Evolutionary conservation across 2,113 vertebrate species (phyloP).

Genomic region (Echinops telfairi): DNA sequence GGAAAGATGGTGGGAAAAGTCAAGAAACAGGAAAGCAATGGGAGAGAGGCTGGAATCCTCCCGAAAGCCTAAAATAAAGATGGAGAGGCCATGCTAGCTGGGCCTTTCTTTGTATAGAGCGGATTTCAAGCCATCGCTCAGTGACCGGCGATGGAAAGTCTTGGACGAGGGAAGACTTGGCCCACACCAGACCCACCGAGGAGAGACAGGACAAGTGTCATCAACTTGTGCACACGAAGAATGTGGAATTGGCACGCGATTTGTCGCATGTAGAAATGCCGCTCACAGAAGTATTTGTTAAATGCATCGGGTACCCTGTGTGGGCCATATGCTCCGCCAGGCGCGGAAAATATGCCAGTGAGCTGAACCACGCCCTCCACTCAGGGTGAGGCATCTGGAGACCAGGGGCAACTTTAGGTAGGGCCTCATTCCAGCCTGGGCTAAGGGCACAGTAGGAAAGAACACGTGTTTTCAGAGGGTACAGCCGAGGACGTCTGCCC

Average conservation of each 20-base stretch:
- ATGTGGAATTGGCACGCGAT: not conserved
- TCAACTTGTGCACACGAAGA: not conserved
- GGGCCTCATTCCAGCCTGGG: not conserved
- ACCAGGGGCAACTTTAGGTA: not conserved
- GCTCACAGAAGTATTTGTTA: not conserved
- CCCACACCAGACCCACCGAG: no score
- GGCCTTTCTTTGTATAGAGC: not conserved
- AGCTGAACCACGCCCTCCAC: not conserved
- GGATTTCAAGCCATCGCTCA: not conserved
- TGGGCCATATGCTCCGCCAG: not conserved
- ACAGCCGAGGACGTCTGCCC: not conserved
- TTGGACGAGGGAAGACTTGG: not conserved
- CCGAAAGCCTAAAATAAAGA: not conserved
- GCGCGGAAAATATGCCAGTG: not conserved
- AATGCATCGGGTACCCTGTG: accelerated
- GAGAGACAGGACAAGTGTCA: not conserved
- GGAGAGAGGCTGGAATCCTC: not conserved
- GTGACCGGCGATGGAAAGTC: not conserved
- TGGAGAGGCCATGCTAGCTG: not conserved
- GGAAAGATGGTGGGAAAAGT: not conserved
- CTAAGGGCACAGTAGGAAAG: not conserved
- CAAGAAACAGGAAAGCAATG: not conserved
- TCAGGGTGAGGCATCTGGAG: not conserved
- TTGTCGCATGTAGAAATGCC: not conserved
- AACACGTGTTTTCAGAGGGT: not conserved